Percentiles rank a stretch among this genome's conserved stretches.
phyloP scores from a whole-genome alignment of 2,113 vertebrate genomes.

The Zeus faber region DNA sequence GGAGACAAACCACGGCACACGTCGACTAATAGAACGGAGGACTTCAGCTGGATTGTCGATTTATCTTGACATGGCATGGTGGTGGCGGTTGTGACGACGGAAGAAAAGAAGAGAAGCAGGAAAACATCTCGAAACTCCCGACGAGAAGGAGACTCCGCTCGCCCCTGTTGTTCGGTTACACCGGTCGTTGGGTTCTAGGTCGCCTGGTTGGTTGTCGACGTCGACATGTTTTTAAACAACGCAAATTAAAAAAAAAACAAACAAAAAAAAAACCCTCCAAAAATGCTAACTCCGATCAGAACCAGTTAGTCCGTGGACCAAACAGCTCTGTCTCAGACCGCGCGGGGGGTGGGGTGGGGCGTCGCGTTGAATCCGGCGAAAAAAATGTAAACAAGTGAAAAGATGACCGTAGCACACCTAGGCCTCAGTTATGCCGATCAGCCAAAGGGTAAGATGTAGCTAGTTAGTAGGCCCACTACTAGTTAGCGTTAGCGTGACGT shows the following conservation, averaged over 20 bases:
- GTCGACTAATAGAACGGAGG: slow-evolving; percentile 85
- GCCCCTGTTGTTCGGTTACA: slow-evolving; percentile 28
- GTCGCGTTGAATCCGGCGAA: slow-evolving; percentile 27
- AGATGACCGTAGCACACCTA: slow-evolving; percentile 48
- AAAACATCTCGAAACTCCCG: slow-evolving; percentile 53
- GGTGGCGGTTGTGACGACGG: slow-evolving; percentile 75
- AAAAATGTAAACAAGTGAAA: slow-evolving; percentile 67
- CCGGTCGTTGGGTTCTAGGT: slow-evolving; percentile 15
- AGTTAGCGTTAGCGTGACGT: slow-evolving; percentile 68
- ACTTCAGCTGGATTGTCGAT: slow-evolving; percentile 87
- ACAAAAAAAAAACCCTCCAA: no score
- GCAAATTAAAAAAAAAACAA: no score
- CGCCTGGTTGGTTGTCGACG: slow-evolving; percentile 17
- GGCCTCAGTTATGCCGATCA: slow-evolving; percentile 49
- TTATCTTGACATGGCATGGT: slow-evolving; percentile 99
- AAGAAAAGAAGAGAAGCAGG: slow-evolving; percentile 65
- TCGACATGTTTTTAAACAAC: slow-evolving; percentile 3
- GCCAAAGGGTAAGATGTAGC: slow-evolving; percentile 72
- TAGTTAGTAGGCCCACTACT: slow-evolving; percentile 60
- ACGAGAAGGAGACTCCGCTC: slow-evolving; percentile 31
- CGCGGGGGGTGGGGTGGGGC: no score
- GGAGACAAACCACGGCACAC: slow-evolving; percentile 83
- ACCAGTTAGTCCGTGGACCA: no score
- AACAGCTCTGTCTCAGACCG: no score
- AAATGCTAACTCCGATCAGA: no score